Evolutionary conservation across 2,113 vertebrate species (phyloP).

Genomic region (Pipra filicauda): DNA sequence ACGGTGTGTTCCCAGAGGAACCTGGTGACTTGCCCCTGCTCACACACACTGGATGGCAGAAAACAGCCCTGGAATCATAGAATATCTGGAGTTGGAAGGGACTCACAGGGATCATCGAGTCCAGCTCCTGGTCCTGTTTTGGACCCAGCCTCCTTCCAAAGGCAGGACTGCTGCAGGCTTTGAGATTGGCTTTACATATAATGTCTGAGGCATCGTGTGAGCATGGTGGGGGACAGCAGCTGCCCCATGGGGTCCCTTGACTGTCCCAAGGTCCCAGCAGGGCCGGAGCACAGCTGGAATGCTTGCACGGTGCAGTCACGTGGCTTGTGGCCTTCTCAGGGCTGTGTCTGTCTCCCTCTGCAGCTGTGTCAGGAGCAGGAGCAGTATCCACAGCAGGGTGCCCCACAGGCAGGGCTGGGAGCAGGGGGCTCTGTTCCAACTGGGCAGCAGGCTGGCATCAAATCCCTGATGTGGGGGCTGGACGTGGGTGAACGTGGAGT

Average conservation of each 20-base stretch:
- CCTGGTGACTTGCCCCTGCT: neutral
- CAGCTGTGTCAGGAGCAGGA: neutral
- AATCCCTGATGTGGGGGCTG: neutral
- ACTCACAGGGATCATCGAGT: neutral
- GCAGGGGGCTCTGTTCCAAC: neutral
- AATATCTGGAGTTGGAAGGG: neutral
- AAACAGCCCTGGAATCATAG: neutral
- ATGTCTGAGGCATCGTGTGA: neutral
- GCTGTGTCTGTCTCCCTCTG: neutral
- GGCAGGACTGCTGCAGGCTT: neutral
- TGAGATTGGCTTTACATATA: neutral
- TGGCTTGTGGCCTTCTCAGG: neutral
- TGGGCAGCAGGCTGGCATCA: neutral
- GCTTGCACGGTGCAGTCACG: fast-evolving
- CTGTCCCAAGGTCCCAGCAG: neutral
- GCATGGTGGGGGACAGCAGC: neutral
- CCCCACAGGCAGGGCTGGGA: neutral
- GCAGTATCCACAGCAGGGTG: neutral
- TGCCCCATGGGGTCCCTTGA: fast-evolving
- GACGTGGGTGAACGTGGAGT: neutral
- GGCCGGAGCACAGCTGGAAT: neutral
- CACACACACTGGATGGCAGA: neutral
- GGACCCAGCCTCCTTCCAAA: neutral
- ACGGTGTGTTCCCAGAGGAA: neutral
- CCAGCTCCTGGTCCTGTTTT: neutral